These are phyloP conservation scores for Stichopus horrens DNA, from an alignment of 53 echinoderm and acorn worm species.

Conservation along the genomic window DNA sequence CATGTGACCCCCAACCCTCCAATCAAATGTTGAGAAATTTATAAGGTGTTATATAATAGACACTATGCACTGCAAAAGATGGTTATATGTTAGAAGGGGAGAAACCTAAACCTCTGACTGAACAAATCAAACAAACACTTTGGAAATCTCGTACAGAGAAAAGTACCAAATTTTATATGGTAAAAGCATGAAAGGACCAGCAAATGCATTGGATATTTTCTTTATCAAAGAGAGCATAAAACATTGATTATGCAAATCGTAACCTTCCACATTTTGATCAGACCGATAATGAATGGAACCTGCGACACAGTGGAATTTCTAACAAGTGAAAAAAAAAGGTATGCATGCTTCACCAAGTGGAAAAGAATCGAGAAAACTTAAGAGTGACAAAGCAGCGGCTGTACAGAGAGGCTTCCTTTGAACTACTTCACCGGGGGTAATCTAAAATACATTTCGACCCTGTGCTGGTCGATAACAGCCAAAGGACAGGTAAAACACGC, in stretches of 20 bases:
- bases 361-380: not conserved
- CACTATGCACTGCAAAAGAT: no score
- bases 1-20: no score
- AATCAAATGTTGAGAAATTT: no score
- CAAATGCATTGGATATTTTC: not conserved
- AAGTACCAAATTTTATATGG: no score
- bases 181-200: no score
- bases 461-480: not conserved
- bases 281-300: not conserved
- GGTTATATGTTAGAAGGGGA: no score
- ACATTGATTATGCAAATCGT: not conserved
- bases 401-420: not conserved
- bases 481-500: not conserved
- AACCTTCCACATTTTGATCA: conserved; percentile 5
- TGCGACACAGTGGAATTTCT: not conserved
- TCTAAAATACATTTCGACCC: not conserved
- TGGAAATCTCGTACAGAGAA: no score
- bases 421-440: not conserved
- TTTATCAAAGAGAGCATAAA: not conserved
- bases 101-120: no score
- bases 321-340: not conserved
- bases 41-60: no score
- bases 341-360: conserved; percentile 5
- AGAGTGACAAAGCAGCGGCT: not conserved
- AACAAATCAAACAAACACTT: no score